These are phyloP conservation scores for Chaenocephalus aceratus DNA, from an alignment of 2,113 vertebrate genomes.

Conservation along the genomic window DNA sequence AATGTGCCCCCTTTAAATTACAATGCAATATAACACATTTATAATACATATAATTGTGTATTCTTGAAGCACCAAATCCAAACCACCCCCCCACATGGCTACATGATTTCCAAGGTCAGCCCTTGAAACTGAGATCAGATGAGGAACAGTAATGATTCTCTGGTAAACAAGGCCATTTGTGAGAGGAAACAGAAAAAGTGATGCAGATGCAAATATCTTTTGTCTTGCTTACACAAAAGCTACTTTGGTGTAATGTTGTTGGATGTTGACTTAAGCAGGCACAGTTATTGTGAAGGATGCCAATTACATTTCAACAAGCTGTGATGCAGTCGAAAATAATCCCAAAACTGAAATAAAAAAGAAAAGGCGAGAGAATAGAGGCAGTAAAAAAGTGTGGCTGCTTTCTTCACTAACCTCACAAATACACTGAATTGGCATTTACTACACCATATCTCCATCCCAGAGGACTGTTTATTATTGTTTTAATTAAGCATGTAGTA, in stretches of 20 bases:
- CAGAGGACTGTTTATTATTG: constrained; percentile 24
- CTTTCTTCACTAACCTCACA: constrained; percentile 15
- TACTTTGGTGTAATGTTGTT: constrained; percentile 26
- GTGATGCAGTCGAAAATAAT: constrained; percentile 55
- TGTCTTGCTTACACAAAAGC: constrained; percentile 27
- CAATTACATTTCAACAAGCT: constrained; percentile 64
- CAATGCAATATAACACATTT: neutral
- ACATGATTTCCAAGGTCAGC: constrained; percentile 47
- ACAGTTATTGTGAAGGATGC: constrained; percentile 26
- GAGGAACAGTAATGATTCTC: constrained; percentile 24
- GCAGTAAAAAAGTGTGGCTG: constrained; percentile 10
- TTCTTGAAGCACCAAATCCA: constrained; percentile 1
- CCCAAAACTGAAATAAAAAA: constrained; percentile 29
- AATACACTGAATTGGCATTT: constrained; percentile 35
- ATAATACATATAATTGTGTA: neutral
- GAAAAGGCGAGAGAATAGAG: constrained; percentile 15
- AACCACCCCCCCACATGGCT: neutral
- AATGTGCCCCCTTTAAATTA: neutral
- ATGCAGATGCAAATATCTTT: constrained; percentile 13
- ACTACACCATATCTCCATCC: constrained; percentile 21
- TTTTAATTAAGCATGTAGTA: constrained; percentile 49
- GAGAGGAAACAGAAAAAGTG: neutral
- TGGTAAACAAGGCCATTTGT: constrained; percentile 25
- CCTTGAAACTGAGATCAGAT: constrained; percentile 16
- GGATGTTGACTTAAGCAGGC: constrained; percentile 21